Base-by-base conservation (phyloP, 2,113 vertebrate species). In the Rousettus leschenaultii region DNA sequence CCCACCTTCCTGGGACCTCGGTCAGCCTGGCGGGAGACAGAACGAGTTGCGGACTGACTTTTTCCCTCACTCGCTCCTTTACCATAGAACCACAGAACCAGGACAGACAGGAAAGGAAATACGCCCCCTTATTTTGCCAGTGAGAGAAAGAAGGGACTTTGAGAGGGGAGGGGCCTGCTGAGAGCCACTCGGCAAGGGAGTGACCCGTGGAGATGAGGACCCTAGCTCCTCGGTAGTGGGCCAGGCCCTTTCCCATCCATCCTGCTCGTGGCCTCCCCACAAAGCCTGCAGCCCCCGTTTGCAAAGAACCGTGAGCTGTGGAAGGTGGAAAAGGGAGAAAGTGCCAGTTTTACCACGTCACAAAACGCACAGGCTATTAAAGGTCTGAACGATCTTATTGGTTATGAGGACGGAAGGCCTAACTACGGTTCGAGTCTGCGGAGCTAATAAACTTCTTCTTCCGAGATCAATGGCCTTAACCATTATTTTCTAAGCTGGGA, bases 281-380 rank as follows among this genome's bases (percentile, higher is more conserved):
- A 75, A 35, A 87, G 48, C n/a, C 22, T 48, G 30, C 43, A 68
- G 30, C 79, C 79, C 22, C 38, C 33, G 30, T 24, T 33, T 51
- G 35, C 53, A 48, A 89, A 85, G 57, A 74, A 40, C 74, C 59
- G 16, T 2, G 16, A 24, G 38, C 71, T 53, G 24, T 22, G 19
- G 51, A 53, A 73, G 26, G 4, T 19, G 40, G 26, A 19, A 28
- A 77, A 57, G 6, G 21, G 3, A 10, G 21, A 15, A 74, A 14
- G n/a, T 30, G 3, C 6, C 33, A 3, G 4, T 26, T 63, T 14
- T 30, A 55, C 48, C 48, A 53, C 84, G 16, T 35, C 59, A 14
- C 35, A 12, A 14, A 18, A 22, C 22, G 33, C 28, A 43, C 0
- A 0, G 28, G 33, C 38, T 28, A 5, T n/a, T 38, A 43, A 24